Conservation (phyloP, 2,113 vertebrate species). For the Heterochromis multidens region DNA sequence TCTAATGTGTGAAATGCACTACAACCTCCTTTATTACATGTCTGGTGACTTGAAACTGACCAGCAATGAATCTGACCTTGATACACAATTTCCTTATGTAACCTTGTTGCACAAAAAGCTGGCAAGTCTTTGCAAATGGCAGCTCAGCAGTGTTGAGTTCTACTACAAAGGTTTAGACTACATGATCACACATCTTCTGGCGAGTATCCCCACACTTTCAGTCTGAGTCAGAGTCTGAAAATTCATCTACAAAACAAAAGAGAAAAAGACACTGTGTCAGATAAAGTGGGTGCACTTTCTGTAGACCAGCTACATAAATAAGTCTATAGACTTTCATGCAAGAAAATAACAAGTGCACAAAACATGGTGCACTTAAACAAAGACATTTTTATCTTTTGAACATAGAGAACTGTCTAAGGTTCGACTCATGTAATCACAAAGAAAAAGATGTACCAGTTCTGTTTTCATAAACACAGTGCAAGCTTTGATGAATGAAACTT, state of each 20-base stretch:
- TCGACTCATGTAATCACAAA: not conserved
- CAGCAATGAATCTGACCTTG: not conserved
- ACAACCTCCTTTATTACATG: not conserved
- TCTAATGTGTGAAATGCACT: not conserved
- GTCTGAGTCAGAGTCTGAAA: slow-evolving; percentile 85
- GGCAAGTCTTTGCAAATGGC: not conserved
- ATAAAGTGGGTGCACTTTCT: not conserved
- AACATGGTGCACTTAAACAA: not conserved
- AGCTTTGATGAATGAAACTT: not conserved
- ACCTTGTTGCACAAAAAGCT: not conserved
- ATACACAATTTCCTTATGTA: not conserved
- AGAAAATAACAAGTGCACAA: not conserved
- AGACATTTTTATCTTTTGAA: not conserved
- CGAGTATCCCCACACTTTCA: slow-evolving; percentile 59
- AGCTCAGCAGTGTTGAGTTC: not conserved
- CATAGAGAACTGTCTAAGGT: not conserved
- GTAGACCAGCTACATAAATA: not conserved
- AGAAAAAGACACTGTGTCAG: not conserved
- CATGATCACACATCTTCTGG: not conserved
- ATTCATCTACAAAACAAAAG: slow-evolving; percentile 76
- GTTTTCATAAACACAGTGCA: not conserved
- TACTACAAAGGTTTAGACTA: not conserved
- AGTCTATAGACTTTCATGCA: not conserved
- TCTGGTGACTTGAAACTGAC: not conserved
- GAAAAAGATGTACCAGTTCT: not conserved